Conservation (phyloP, 1,140 invertebrate genomes). For the Homalodisca vitripennis region DNA sequence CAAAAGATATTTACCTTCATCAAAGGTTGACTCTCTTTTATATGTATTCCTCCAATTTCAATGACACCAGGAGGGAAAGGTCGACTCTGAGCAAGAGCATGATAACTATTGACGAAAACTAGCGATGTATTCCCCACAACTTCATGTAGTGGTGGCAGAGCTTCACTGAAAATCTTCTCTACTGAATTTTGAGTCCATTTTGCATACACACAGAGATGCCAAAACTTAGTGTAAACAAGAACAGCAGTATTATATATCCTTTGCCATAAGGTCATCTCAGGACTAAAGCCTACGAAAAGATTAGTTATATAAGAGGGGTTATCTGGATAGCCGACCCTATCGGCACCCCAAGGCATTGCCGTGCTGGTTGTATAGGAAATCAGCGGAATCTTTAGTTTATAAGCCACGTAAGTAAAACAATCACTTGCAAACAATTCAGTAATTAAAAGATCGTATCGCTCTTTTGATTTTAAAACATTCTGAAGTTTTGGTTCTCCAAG, state of each 20-base stretch:
- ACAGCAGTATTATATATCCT: slow-evolving; percentile 33
- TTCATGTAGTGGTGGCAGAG: too few species aligned
- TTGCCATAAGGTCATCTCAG: slow-evolving; percentile 33
- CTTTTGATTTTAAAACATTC: slow-evolving; percentile 49
- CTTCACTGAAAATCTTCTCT: slow-evolving; percentile 55
- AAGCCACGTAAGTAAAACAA: slow-evolving; percentile 37
- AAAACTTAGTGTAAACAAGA: background rate
- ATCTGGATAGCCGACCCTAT: slow-evolving; percentile 40
- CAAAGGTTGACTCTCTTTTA: too few species aligned
- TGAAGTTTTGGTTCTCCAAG: slow-evolving; percentile 46
- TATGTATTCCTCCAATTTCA: too few species aligned
- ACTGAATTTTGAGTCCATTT: slow-evolving; percentile 30
- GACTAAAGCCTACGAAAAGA: slow-evolving; percentile 20
- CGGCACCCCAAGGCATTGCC: slow-evolving; percentile 59
- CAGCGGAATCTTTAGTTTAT: slow-evolving; percentile 56
- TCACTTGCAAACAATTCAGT: slow-evolving; percentile 42
- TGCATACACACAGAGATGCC: slow-evolving; percentile 14
- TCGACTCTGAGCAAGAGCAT: slow-evolving; percentile 50
- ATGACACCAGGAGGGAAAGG: slow-evolving; percentile 51
- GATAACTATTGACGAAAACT: slow-evolving; percentile 59
- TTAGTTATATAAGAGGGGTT: slow-evolving; percentile 35
- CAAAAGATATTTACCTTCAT: too few species aligned
- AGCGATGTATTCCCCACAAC: too few species aligned
- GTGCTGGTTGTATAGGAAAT: slow-evolving; percentile 56
- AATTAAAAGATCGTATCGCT: slow-evolving; percentile 45